Evolutionary conservation across 2,797 vertebrate genomes (phyloP).

Genomic region (Mus minutoides): DNA sequence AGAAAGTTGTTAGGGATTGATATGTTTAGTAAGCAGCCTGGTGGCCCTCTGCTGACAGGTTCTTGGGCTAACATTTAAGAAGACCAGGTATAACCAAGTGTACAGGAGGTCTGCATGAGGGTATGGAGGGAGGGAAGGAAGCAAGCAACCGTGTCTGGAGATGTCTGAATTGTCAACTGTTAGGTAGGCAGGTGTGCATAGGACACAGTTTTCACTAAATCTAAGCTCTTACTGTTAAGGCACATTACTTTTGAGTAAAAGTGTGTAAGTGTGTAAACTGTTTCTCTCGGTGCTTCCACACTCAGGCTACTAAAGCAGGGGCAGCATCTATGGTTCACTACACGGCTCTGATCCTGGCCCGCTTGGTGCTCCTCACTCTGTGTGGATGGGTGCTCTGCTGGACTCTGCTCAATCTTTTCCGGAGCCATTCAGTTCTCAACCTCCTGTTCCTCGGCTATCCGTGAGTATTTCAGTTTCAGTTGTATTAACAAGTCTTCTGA

Average conservation of each 20-base stretch:
- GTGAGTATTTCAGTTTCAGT: conserved; percentile 90
- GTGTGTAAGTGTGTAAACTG: conserved; percentile 59
- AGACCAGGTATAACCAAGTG: neutral
- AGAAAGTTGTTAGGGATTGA: conserved; percentile 13
- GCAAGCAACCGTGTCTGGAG: neutral
- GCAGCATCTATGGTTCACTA: conserved; percentile 93
- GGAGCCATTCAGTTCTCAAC: conserved; percentile 97
- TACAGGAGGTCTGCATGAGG: neutral
- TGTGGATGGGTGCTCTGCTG: conserved; percentile 98
- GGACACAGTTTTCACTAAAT: conserved; percentile 7
- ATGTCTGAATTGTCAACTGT: conserved; percentile 34
- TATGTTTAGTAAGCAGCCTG: conserved; percentile 26
- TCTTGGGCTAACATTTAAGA: neutral
- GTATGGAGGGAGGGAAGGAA: neutral
- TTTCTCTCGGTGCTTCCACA: conserved; percentile 66
- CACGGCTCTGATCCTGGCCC: conserved; percentile 91
- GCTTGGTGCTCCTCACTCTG: conserved; percentile 95
- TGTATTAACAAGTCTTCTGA: conserved; percentile 62
- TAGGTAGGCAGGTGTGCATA: neutral
- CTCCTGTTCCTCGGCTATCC: conserved; percentile 99
- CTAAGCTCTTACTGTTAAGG: conserved; percentile 36
- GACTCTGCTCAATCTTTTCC: conserved; percentile 98
- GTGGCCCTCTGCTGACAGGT: conserved; percentile 32
- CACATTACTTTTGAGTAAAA: conserved; percentile 41
- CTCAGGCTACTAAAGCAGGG: conserved; percentile 94